Conservation (phyloP, 2,888 invertebrate genomes). For the Ennomos fuscantarius region DNA sequence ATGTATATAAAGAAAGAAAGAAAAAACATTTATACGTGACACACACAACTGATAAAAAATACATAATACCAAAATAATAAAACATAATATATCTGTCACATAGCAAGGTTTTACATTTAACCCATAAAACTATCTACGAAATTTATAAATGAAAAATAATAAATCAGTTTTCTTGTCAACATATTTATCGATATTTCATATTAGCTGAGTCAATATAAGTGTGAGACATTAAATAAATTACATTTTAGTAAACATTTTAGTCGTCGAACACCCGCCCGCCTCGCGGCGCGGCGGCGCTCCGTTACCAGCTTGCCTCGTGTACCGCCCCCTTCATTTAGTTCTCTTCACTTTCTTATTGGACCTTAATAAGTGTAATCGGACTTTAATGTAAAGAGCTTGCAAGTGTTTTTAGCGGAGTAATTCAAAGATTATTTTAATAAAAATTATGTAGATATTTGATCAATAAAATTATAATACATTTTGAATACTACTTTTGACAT, state of each 20-base stretch:
- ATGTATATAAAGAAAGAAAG: no score
- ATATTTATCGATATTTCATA: no score
- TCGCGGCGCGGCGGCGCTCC: background rate
- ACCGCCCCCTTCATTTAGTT: conserved; percentile 31
- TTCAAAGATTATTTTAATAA: background rate
- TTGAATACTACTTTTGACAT: no score
- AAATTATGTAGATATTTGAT: background rate
- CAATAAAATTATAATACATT: no score
- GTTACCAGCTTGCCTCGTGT: conserved; percentile 13
- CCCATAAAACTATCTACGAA: no score
- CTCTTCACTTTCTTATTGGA: conserved; percentile 28
- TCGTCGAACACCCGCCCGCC: conserved; percentile 5
- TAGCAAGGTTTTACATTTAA: no score
- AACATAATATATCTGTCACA: no score
- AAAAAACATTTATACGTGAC: no score
- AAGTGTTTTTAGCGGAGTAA: conserved; percentile 21
- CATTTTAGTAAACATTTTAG: conserved; percentile 4
- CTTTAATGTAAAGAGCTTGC: conserved; percentile 27
- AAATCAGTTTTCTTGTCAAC: no score
- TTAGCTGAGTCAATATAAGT: background rate
- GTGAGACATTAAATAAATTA: conserved; percentile 8
- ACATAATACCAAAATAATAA: no score
- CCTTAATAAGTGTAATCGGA: conserved; percentile 35
- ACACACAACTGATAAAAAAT: no score
- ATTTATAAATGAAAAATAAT: no score